A percentile compares a stretch with the other conserved stretches of the same genome.
Evolutionary conservation across 2,888 invertebrate species (phyloP).

Genomic region (Hypena proboscidalis): DNA sequence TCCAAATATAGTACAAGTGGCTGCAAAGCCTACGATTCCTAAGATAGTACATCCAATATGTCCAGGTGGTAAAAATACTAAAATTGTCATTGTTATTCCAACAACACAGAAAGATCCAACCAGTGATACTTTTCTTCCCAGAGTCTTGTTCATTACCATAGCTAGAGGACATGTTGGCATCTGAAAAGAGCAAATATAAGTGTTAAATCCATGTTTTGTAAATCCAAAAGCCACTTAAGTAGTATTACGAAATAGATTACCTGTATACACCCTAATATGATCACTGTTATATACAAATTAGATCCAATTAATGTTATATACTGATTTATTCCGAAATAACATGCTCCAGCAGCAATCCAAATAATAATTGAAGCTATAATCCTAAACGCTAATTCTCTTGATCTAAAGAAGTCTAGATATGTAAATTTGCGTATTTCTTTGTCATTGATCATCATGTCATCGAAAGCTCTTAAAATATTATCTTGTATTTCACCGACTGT

Average conservation of each 20-base stretch:
- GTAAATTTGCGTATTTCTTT: slow-evolving; percentile 36
- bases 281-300: slow-evolving; percentile 53
- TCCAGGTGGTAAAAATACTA: slow-evolving; percentile 51
- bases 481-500: slow-evolving; percentile 40
- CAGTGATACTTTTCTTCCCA: slow-evolving; percentile 50
- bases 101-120: slow-evolving; percentile 39
- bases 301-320: slow-evolving; percentile 55
- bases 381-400: slow-evolving; percentile 42
- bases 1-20: slow-evolving; percentile 46
- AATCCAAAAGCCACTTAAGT: neutral
- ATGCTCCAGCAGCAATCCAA: slow-evolving; percentile 47
- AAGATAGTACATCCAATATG: slow-evolving; percentile 49
- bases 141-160: slow-evolving; percentile 51
- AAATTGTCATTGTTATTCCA: slow-evolving; percentile 47
- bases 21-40: slow-evolving; percentile 52
- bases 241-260: slow-evolving; percentile 12
- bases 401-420: slow-evolving; percentile 55
- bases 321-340: slow-evolving; percentile 61
- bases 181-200: slow-evolving; percentile 35
- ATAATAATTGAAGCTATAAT: slow-evolving; percentile 43
- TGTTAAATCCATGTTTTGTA: neutral
- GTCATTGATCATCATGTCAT: slow-evolving; percentile 44
- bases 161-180: slow-evolving; percentile 50
- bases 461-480: slow-evolving; percentile 44
- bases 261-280: slow-evolving; percentile 57